These are phyloP conservation scores for Acleris emargana DNA, from an alignment of 2,888 invertebrate genomes.

Conservation along the genomic window DNA sequence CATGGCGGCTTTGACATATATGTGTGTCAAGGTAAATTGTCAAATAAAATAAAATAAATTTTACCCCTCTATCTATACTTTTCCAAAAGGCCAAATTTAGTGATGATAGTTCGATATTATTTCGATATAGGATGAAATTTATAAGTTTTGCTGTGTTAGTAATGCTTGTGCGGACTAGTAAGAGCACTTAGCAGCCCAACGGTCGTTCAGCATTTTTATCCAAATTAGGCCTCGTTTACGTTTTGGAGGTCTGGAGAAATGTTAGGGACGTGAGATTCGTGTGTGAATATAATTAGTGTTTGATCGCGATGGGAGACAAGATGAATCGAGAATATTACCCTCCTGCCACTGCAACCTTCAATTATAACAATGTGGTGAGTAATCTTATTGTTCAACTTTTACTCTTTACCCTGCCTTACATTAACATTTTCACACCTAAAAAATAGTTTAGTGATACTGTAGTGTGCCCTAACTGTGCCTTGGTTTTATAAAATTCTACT, in stretches of 20 bases:
- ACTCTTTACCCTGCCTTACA: constrained; percentile 7
- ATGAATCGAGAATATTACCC: constrained; percentile 73
- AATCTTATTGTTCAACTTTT: constrained; percentile 33
- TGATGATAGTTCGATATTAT: constrained; percentile 4
- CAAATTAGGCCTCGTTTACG: constrained; percentile 43
- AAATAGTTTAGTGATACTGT: not conserved
- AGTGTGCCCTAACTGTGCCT: too few species aligned
- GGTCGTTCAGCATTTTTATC: constrained; percentile 48
- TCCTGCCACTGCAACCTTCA: constrained; percentile 73
- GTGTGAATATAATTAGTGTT: constrained; percentile 46
- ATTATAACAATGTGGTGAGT: constrained; percentile 80
- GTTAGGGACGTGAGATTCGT: constrained; percentile 47
- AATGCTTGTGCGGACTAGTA: constrained; percentile 66
- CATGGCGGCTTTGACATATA: constrained; percentile 56
- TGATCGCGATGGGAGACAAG: constrained; percentile 71
- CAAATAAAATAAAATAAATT: constrained; percentile 44
- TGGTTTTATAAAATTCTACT: not conserved
- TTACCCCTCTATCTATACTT: not conserved
- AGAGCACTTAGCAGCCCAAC: constrained; percentile 52
- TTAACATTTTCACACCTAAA: not conserved
- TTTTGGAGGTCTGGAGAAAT: constrained; percentile 42
- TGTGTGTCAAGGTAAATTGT: constrained; percentile 65
- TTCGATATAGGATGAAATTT: not conserved
- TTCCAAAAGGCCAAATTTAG: constrained; percentile 6
- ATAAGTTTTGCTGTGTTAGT: constrained; percentile 25